Conservation (phyloP, 2,888 invertebrate genomes). For the Tachystola acroxantha region DNA sequence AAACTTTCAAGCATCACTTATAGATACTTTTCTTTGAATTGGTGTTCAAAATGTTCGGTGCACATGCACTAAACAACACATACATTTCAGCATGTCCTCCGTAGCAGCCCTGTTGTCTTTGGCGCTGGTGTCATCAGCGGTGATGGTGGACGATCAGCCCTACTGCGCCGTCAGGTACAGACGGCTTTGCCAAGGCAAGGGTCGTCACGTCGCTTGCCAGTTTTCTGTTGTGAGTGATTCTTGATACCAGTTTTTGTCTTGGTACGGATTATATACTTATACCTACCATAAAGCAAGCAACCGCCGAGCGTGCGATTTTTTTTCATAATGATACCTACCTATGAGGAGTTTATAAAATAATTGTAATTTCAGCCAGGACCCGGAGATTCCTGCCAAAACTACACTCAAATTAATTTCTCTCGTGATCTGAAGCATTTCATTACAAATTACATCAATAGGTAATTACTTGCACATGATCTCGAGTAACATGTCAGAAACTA, state of each 20-base stretch:
- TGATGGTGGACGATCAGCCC: conserved; percentile 37
- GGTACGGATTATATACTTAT: too few relatives aligned
- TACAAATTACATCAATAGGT: conserved; percentile 60
- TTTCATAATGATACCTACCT: too few relatives aligned
- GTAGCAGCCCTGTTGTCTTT: conserved; percentile 11
- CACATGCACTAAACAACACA: too few relatives aligned
- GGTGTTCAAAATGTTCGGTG: too few relatives aligned
- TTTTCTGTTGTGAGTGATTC: conserved; percentile 39
- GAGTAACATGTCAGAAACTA: too few relatives aligned
- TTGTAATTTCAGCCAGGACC: conserved; percentile 48
- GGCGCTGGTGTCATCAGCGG: conserved; percentile 16
- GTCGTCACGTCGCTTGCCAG: conserved; percentile 56
- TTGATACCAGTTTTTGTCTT: background rate
- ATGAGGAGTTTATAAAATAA: too few relatives aligned
- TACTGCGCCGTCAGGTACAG: conserved; percentile 54
- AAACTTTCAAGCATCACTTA: too few relatives aligned
- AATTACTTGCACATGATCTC: too few relatives aligned
- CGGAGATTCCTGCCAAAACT: conserved; percentile 46
- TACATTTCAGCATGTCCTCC: background rate
- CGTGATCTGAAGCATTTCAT: conserved; percentile 46
- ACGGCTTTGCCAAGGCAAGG: conserved; percentile 59
- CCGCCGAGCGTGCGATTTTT: too few relatives aligned
- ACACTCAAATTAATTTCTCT: conserved; percentile 48
- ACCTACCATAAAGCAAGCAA: too few relatives aligned
- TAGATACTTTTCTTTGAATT: too few relatives aligned